These are phyloP conservation scores for Misgurnus anguillicaudatus DNA, from an alignment of 2,113 vertebrate genomes.

Conservation along the genomic window DNA sequence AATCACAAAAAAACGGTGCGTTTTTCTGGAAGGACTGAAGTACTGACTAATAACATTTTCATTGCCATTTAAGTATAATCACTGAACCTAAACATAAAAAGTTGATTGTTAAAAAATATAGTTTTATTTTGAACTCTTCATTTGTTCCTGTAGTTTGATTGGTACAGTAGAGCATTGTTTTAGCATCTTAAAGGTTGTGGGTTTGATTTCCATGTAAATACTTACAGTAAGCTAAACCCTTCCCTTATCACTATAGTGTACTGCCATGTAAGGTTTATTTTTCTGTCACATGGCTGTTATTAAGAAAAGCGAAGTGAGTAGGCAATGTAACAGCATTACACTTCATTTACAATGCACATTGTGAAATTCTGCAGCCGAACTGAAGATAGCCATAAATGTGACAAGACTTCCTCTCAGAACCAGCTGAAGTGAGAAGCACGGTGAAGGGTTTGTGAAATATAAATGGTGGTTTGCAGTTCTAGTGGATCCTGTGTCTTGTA, in stretches of 20 bases:
- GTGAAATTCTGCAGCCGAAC: neutral
- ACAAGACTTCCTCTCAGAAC: conserved; percentile 6
- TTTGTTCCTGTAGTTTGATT: too few relatives aligned
- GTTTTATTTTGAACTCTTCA: too few relatives aligned
- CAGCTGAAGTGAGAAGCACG: neutral
- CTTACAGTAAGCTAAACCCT: too few relatives aligned
- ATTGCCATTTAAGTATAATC: too few relatives aligned
- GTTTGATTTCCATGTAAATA: too few relatives aligned
- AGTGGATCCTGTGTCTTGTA: neutral
- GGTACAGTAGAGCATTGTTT: too few relatives aligned
- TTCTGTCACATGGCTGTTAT: neutral
- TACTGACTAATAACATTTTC: too few relatives aligned
- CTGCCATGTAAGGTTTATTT: neutral
- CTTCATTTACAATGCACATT: neutral
- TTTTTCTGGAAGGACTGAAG: too few relatives aligned
- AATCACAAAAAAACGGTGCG: too few relatives aligned
- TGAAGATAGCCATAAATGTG: neutral
- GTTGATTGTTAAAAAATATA: too few relatives aligned
- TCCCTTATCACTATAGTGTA: neutral
- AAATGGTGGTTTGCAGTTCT: conserved; percentile 36
- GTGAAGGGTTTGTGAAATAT: conserved; percentile 29
- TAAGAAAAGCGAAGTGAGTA: conserved; percentile 5
- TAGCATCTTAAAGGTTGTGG: too few relatives aligned
- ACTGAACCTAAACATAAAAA: too few relatives aligned
- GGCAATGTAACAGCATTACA: neutral